Evolutionary conservation across 2,113 vertebrate genomes (phyloP).

Genomic region (Brachypodius melanocephalos): DNA sequence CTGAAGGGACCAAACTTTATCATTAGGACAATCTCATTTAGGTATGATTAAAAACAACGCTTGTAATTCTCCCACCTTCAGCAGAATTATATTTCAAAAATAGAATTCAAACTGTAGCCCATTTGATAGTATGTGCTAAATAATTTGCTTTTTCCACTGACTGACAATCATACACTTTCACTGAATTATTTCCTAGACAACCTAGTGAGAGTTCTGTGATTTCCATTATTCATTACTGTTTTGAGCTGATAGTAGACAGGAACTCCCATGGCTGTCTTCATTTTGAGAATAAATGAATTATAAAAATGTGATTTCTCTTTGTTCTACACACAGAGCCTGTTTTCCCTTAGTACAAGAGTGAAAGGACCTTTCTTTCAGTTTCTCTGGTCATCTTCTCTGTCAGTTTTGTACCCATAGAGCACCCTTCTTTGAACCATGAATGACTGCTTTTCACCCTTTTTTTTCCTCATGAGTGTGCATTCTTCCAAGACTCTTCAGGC

Average conservation of each 20-base stretch:
- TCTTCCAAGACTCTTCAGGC: not conserved
- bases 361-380: not conserved
- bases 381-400: not conserved
- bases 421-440: not conserved
- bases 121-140: not conserved
- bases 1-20: not conserved
- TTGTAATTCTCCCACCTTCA: not conserved
- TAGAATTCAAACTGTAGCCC: not conserved
- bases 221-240: conserved; percentile 40
- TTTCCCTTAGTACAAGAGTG: not conserved
- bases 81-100: not conserved
- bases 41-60: not conserved
- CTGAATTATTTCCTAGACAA: not conserved
- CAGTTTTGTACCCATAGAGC: not conserved
- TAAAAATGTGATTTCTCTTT: not conserved
- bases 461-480: not conserved
- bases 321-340: not conserved
- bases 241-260: not conserved
- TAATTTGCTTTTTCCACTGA: not conserved
- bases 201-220: not conserved
- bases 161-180: not conserved
- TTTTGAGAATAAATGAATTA: not conserved
- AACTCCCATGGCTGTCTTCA: not conserved
- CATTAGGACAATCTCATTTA: not conserved
- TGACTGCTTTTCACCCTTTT: not conserved